phyloP scores from a whole-genome alignment of 2,113 vertebrate species.

The Corydoras maculifer region DNA sequence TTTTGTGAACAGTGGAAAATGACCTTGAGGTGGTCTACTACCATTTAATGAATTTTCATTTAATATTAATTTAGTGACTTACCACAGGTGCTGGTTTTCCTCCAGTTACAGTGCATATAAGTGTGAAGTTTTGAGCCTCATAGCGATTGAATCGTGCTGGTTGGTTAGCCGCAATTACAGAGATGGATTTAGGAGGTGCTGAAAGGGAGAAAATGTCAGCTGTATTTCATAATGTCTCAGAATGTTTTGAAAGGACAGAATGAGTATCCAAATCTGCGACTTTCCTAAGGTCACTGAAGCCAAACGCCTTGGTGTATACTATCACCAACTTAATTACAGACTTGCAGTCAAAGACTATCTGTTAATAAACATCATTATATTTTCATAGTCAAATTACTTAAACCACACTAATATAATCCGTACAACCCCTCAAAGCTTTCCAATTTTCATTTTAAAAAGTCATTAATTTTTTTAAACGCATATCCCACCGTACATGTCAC shows the following conservation, averaged over 20 bases:
- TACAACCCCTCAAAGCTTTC: neutral
- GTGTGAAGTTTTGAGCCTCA: constrained; percentile 89
- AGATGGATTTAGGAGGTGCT: constrained; percentile 88
- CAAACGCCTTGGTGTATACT: neutral
- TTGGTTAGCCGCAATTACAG: constrained; percentile 74
- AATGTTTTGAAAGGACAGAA: constrained; percentile 10
- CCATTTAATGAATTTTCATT: neutral
- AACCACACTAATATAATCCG: constrained; percentile 8
- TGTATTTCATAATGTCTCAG: constrained; percentile 13
- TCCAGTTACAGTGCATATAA: constrained; percentile 86
- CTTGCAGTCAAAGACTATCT: neutral
- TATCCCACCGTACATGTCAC: constrained; percentile 16
- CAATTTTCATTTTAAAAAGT: constrained; percentile 10
- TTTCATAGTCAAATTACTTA: neutral
- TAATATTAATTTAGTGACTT: constrained; percentile 33
- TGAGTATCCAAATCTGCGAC: neutral
- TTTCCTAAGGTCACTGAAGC: neutral
- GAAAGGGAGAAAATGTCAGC: constrained; percentile 30
- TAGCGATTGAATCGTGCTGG: constrained; percentile 85
- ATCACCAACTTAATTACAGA: constrained; percentile 1
- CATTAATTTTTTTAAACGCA: neutral
- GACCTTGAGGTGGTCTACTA: neutral
- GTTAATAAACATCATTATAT: neutral
- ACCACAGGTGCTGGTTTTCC: constrained; percentile 85
- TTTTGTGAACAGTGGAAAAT: neutral